Conservation (phyloP, 2,113 vertebrate species). For the Corvus cornix region DNA sequence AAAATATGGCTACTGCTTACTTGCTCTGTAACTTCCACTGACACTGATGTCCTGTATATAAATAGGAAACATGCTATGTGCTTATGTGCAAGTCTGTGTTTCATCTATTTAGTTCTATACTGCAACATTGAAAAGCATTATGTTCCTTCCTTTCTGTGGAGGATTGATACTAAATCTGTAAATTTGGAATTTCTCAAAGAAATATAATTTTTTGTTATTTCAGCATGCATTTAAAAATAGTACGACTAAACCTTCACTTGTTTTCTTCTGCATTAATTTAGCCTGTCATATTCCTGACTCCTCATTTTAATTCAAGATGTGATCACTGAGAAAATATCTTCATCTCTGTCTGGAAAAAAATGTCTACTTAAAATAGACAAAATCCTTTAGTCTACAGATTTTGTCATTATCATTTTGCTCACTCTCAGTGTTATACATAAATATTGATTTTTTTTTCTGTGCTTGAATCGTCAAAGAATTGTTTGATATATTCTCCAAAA, state of each 20-base stretch:
- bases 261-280: conserved; percentile 13
- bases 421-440: conserved; percentile 10
- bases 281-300: neutral
- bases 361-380: neutral
- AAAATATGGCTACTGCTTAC: neutral
- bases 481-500: neutral
- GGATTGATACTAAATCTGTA: neutral
- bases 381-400: conserved; percentile 32
- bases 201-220: neutral
- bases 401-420: conserved; percentile 18
- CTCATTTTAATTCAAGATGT: conserved; percentile 44
- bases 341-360: neutral
- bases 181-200: neutral
- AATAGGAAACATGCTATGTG: neutral
- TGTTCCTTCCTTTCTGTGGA: neutral
- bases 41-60: neutral
- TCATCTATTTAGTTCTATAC: neutral
- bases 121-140: neutral
- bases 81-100: neutral
- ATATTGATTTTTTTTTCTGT: conserved; percentile 23
- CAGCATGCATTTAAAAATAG: neutral
- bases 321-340: conserved; percentile 12
- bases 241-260: neutral
- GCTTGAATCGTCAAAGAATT: conserved; percentile 20
- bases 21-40: neutral